Evolutionary conservation across 2,797 vertebrate species (phyloP), one percentile per base, ranked within the genome.

Genomic region (Melanogrammus aeglefinus): DNA sequence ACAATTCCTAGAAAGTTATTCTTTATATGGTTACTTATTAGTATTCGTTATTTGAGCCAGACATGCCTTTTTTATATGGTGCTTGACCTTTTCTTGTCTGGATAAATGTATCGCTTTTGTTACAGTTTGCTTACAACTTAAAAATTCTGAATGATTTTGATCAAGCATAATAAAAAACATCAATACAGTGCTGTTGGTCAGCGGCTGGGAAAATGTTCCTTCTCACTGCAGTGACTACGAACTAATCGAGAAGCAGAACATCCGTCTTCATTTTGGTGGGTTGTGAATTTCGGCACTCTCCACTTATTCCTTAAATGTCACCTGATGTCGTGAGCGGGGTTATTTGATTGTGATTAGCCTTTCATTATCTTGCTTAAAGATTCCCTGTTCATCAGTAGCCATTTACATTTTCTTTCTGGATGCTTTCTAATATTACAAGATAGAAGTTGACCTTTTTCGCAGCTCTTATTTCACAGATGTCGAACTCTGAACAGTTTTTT

Each of bases 1-100:
- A 80, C 79, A 72, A 76, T 78, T 51, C 79, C 76, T 82, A 77
- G 84, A 73, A 80, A 79, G 57, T 63, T 24, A 21, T 63, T 63
- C 21, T 6, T 63, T 21, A 63, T 63, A 63, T 24, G 21, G 57
- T 9, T 63, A 21, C 57, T 63, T 24, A 21, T 57, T 24, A 47
- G 13, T 47, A 47, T 10, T 41, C 3, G n/a, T 21, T 63, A 24
- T 63, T 63, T 0, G 3, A 24, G 21, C n/a, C 57, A 8, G 63
- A 8, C 24, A 10, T 27, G n/a, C 63, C 9, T 27, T 69, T 69
- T 21, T 69, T 27, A 77, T 72, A 13, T 72, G 6, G 31, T 35
- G 31, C 1, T 35, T 16, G 70, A 72, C 70, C 13, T 6, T 16
- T 33, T 35, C 29, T 35, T 6, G 24, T 36, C 24, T 29, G 7